Base-by-base conservation (phyloP, 2,797 vertebrate species). In the Spinibarbus caldwelli region DNA sequence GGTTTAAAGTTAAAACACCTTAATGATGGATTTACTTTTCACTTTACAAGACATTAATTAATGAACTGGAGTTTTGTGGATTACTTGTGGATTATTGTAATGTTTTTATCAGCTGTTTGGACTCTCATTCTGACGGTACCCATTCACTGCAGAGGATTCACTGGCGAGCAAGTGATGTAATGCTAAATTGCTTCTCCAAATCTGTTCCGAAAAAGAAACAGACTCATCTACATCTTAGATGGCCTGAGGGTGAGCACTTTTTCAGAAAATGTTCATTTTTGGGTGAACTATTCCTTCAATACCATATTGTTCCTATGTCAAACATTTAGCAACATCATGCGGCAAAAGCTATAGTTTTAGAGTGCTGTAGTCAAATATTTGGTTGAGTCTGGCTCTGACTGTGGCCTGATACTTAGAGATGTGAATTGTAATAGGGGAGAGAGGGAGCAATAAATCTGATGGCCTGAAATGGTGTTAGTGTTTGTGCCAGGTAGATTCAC, bases 381-480 rank as follows among this genome's bases (percentile, higher is more conserved):
- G 43, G 23, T 70, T 81, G 52, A 36, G 29, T 64, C 34, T 66
- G 36, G 59, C 31, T 66, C n/a, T 8, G 57, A 41, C 31, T 83
- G 82, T 76, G 34, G 11, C 6, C 34, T 76, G 71, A 38, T 83
- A 83, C 43, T 67, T n/a, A 78, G 80, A 62, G 38, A 38, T 31
- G 12, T 66, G 73, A 76, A 31, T 73, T 31, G 34, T 57, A 36
- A 47, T 57, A 57, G 31, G 34, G 34, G 15, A 43, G 54, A 43
- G 85, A 77, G 36, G 0, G 57, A 66, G 71, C 43, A 45, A 67
- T 84, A 88, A 86, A 86, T 84, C 82, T 64, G 77, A 79, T 64
- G 67, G 57, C 67, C 59, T 88, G 62, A 84, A 86, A 86, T 86
- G 73, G 43, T 83, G 75, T 83, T 82, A 86, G 62, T 41, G 29